Conservation (phyloP, 2,113 vertebrate genomes). For the Crotalus tigris region DNA sequence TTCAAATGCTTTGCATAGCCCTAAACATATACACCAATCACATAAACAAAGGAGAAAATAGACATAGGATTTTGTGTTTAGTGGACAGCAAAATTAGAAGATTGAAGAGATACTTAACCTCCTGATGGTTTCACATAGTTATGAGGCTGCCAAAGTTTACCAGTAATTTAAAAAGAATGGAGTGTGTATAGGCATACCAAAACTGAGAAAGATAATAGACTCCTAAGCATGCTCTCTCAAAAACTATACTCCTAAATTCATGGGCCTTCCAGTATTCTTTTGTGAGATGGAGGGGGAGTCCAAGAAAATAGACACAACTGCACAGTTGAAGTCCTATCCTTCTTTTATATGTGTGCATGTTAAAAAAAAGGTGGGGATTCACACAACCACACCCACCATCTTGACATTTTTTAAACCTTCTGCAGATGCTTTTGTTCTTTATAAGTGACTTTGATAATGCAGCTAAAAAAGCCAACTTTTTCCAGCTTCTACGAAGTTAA, state of each 20-base stretch:
- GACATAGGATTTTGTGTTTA: not conserved
- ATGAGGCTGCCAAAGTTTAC: not conserved
- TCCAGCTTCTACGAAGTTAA: conserved; percentile 9
- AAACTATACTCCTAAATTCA: not conserved
- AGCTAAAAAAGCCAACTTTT: conserved; percentile 22
- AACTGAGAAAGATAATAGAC: not conserved
- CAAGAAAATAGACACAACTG: not conserved
- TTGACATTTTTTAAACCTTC: not conserved
- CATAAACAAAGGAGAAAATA: not conserved
- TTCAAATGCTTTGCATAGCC: not conserved
- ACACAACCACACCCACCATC: not conserved
- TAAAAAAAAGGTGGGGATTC: not conserved
- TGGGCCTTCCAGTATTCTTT: not conserved
- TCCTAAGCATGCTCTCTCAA: not conserved
- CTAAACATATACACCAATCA: not conserved
- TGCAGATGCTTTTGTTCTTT: not conserved
- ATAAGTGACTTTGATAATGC: not conserved
- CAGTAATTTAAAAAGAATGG: not conserved
- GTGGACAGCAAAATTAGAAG: not conserved
- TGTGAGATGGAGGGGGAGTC: not conserved
- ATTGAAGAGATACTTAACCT: not conserved
- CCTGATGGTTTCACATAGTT: not conserved
- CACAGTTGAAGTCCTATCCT: not conserved
- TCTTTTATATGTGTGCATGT: not conserved
- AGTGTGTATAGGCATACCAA: not conserved